Conservation (phyloP, 92 coral and sea anemone genomes). For the Epizoanthus stellaris region DNA sequence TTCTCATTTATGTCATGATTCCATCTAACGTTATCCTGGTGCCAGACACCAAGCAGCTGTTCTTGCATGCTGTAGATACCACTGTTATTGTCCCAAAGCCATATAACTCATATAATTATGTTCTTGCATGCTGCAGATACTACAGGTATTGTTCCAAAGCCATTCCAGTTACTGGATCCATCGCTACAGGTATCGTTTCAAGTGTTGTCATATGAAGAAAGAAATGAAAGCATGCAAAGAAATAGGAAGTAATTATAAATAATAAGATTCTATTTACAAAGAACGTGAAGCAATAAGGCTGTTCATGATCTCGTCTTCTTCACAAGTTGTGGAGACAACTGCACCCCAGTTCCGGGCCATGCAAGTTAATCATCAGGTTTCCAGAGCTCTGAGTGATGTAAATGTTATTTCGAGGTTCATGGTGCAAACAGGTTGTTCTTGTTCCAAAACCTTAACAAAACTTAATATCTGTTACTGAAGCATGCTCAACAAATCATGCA, state of each 20-base stretch:
- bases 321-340: too few species aligned
- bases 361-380: too few species aligned
- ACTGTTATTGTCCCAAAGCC: background rate
- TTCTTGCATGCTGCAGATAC: conserved; percentile 3
- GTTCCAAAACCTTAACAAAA: too few species aligned
- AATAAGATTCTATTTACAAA: background rate
- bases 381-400: too few species aligned
- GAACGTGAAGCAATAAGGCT: too few species aligned
- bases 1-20: too few species aligned
- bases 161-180: conserved; percentile 33
- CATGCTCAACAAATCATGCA: too few species aligned
- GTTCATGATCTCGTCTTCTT: too few species aligned
- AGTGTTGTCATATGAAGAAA: background rate
- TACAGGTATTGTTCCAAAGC: conserved; percentile 28
- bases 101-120: background rate
- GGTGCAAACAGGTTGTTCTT: too few species aligned
- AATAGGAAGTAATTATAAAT: background rate
- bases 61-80: background rate
- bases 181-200: conserved; percentile 15
- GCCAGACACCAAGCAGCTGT: background rate
- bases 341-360: too few species aligned
- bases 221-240: background rate
- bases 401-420: too few species aligned
- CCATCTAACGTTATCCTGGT: background rate
- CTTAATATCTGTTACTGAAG: too few species aligned